A percentile compares a stretch with the other conserved stretches of the same genome.
These are phyloP conservation scores for Loriculus beryllinus DNA, from an alignment of 2,797 vertebrate genomes.

Conservation along the genomic window DNA sequence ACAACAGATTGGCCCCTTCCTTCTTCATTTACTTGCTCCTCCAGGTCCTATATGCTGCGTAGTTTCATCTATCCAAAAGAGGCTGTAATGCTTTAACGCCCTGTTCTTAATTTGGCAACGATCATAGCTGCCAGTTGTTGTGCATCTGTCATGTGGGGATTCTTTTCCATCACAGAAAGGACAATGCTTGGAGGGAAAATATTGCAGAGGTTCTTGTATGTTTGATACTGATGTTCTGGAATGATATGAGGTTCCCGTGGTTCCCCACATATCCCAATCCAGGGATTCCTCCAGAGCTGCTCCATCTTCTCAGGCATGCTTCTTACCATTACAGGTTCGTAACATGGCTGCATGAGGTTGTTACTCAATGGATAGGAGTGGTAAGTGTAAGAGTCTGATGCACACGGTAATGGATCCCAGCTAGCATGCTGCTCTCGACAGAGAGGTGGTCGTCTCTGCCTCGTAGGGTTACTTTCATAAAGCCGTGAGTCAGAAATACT, in stretches of 20 bases:
- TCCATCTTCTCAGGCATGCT: conserved; percentile 99
- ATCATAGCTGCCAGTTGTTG: conserved; percentile 97
- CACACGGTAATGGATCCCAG: conserved; percentile 93
- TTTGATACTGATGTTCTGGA: conserved; percentile 96
- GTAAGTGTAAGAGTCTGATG: conserved; percentile 87
- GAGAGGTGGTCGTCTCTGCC: conserved; percentile 91
- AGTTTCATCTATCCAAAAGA: conserved; percentile 1
- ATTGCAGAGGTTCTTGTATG: conserved; percentile 98
- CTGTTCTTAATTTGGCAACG: conserved; percentile 92
- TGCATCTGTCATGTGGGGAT: conserved; percentile 94
- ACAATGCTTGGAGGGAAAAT: conserved; percentile 95
- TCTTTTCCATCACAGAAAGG: conserved; percentile 98
- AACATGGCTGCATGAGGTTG: conserved; percentile 93
- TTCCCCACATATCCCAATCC: conserved; percentile 85
- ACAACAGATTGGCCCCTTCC: conserved; percentile 57
- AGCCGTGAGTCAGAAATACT: conserved; percentile 97
- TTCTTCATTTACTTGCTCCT: background rate
- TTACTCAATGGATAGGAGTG: conserved; percentile 90
- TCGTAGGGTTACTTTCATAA: conserved; percentile 92
- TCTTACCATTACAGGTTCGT: conserved; percentile 95
- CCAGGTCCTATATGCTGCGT: background rate
- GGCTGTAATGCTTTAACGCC: conserved; percentile 65
- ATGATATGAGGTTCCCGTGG: conserved; percentile 88
- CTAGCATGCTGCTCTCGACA: conserved; percentile 98
- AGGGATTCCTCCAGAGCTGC: conserved; percentile 94